A percentile compares a stretch with the other conserved stretches of the same genome.
Conservation (phyloP, 2,797 vertebrate species). For the Ispidina lecontei region DNA sequence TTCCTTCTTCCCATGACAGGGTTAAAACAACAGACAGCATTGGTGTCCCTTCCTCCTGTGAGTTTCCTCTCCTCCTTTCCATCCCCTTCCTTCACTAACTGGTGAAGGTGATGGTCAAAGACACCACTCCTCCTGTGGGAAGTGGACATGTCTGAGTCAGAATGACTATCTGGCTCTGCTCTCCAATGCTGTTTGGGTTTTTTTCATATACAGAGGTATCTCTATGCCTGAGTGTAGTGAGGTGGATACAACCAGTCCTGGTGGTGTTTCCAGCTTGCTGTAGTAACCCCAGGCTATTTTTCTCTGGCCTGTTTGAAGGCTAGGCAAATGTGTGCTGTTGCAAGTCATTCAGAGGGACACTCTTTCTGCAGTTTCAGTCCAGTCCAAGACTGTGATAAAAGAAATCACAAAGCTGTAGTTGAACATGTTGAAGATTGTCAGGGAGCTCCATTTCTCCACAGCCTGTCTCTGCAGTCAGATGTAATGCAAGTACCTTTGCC, state of each 20-base stretch:
- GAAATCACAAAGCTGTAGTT: not conserved
- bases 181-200: rapidly evolving
- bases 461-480: not conserved
- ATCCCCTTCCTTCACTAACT: not conserved
- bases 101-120: not conserved
- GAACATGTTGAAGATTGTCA: not conserved
- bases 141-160: not conserved
- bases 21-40: not conserved
- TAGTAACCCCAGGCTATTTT: not conserved
- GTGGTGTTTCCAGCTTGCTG: not conserved
- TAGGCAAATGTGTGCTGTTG: not conserved
- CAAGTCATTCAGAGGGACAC: not conserved
- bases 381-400: not conserved
- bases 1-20: not conserved
- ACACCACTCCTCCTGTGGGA: not conserved
- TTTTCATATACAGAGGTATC: not conserved
- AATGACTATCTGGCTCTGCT: not conserved
- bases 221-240: not conserved
- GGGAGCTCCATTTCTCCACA: not conserved
- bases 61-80: not conserved
- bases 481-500: not conserved
- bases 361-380: not conserved
- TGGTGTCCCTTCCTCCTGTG: not conserved
- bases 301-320: not conserved
- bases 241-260: not conserved